Base-by-base conservation (phyloP, 2,797 vertebrate genomes). In the Pangasius krempfi region DNA sequence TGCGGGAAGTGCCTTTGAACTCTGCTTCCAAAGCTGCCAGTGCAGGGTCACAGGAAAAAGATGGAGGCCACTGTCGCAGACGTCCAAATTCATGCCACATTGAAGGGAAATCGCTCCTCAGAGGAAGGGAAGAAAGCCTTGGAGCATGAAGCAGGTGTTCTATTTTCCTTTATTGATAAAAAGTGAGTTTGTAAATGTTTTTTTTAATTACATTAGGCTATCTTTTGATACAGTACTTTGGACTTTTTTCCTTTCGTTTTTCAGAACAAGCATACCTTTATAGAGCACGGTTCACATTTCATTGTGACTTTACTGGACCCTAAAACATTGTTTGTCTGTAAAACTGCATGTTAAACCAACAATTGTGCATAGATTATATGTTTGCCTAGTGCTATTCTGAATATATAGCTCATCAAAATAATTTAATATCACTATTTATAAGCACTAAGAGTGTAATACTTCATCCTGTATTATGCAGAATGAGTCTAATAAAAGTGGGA, bases 1-100 rank as follows among this genome's bases (percentile, higher is more conserved):
- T 95, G 95, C 94, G 85, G 96, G 95, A 95, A 96, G 95, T 93
- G 95, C 93, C 95, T 97, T 96, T 97, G 96, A 97, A 96, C 96
- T 95, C 94, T 90, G 92, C 87, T 93, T 95, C 94, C 93, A 88
- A 91, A 47, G 92, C 92, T 92, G 93, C 94, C 93, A 96, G 95
- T 94, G 93, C 90, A 93, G 94, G 95, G 96, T 96, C 96, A 95
- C 73, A 92, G 92, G 93, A 85, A 91, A 93, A 93, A 94, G 93
- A 95, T 93, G 86, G 93, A 95, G 93, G 88, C 92, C 93, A 92
- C 91, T 93, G 92, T 94, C 93, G 92, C 93, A 95, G 94, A 94
- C 92, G 13, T 91, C 90, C 89, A 94, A 95, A 95, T 95, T 91
- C 93, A 95, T 92, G 91, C 94, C 95, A 96, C 91, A 94, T 96